Evolutionary conservation across 2,888 invertebrate species (phyloP).

Genomic region (Leptinotarsa peninsularis): DNA sequence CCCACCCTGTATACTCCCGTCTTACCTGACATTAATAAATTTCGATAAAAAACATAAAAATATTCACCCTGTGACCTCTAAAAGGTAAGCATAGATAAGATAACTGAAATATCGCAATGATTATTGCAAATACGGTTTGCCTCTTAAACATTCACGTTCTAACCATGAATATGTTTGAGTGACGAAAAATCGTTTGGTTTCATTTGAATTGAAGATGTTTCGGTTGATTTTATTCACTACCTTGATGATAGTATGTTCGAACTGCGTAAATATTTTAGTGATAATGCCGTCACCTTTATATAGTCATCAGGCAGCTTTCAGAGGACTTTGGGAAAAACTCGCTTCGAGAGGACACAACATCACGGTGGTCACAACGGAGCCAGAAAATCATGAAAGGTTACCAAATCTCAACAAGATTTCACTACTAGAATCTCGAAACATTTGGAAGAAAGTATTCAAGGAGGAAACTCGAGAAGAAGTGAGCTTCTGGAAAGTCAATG

Average conservation of each 20-base stretch:
- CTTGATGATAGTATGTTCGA: not conserved
- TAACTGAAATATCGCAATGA: too few species aligned
- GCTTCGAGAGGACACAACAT: not conserved
- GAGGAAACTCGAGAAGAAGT: slow-evolving; percentile 29
- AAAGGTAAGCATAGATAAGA: too few species aligned
- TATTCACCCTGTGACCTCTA: too few species aligned
- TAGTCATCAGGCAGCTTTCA: not conserved
- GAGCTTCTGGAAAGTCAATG: slow-evolving; percentile 32
- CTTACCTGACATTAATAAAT: too few species aligned
- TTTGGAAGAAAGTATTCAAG: slow-evolving; percentile 30
- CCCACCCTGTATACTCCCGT: too few species aligned
- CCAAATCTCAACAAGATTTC: not conserved
- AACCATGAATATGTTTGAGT: too few species aligned
- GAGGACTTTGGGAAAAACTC: not conserved
- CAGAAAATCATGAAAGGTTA: slow-evolving; percentile 20
- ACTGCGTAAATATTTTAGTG: not conserved
- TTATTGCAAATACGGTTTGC: too few species aligned
- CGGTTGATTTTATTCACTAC: not conserved
- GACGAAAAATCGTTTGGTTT: not conserved
- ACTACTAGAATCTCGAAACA: not conserved
- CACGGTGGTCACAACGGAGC: slow-evolving; percentile 29
- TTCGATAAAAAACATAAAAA: too few species aligned
- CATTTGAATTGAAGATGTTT: not conserved
- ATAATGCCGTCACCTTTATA: not conserved
- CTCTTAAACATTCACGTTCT: too few species aligned